These are phyloP conservation scores for Uloborus plumipes DNA, from an alignment of 2,888 invertebrate species.

Conservation along the genomic window DNA sequence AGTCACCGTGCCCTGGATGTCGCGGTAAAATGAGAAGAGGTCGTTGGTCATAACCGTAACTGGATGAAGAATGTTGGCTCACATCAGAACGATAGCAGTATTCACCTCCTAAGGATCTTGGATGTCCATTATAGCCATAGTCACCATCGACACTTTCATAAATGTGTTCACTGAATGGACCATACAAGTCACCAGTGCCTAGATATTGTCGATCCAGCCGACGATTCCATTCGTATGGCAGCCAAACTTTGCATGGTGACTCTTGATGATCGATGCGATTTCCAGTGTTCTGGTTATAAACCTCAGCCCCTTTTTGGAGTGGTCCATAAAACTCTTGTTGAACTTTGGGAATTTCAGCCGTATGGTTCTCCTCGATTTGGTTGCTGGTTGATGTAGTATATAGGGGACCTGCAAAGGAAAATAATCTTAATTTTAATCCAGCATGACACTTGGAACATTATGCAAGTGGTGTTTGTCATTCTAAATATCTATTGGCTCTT, in stretches of 20 bases:
- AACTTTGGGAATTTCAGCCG: slow-evolving; percentile 53
- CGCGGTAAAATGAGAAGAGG: slow-evolving; percentile 63
- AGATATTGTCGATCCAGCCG: slow-evolving; percentile 59
- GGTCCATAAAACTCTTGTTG: slow-evolving; percentile 55
- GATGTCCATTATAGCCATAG: slow-evolving; percentile 58
- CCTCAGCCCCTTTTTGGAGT: slow-evolving; percentile 53
- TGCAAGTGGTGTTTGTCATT: too few relatives aligned
- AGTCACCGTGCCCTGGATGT: slow-evolving; percentile 46
- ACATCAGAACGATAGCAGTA: slow-evolving; percentile 65
- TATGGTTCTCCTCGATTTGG: slow-evolving; percentile 56
- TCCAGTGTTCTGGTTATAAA: slow-evolving; percentile 40
- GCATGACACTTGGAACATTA: too few relatives aligned
- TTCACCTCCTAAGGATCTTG: slow-evolving; percentile 50
- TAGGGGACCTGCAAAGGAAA: slow-evolving; percentile 51
- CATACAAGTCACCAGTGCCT: slow-evolving; percentile 57
- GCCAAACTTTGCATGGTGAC: slow-evolving; percentile 60
- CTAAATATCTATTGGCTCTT: too few relatives aligned
- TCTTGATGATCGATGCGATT: slow-evolving; percentile 42
- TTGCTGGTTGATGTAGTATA: slow-evolving; percentile 62
- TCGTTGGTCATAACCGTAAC: slow-evolving; percentile 66
- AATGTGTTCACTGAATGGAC: slow-evolving; percentile 71
- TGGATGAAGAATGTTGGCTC: slow-evolving; percentile 66
- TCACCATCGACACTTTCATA: slow-evolving; percentile 67
- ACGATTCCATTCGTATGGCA: slow-evolving; percentile 60
- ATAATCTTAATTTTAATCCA: neutral